phyloP scores from a whole-genome alignment of 1,140 invertebrate genomes.

The Ceratosolen fusciceps region DNA sequence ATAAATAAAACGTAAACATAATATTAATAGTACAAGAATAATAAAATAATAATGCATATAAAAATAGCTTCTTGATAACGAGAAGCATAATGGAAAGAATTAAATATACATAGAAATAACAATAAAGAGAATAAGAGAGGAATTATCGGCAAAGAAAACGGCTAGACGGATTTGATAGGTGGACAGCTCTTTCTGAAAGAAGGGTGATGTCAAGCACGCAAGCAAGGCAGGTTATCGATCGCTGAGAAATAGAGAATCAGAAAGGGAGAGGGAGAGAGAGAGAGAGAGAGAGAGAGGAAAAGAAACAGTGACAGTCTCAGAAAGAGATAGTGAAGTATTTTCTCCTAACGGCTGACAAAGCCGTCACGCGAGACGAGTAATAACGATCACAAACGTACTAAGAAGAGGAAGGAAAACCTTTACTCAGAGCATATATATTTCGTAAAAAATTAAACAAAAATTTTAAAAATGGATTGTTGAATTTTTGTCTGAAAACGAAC shows the following conservation, averaged over 20 bases:
- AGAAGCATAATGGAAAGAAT: conserved; percentile 48
- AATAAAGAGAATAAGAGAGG: conserved; percentile 20
- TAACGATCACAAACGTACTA: conserved; percentile 64
- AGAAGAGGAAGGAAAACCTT: conserved; percentile 59
- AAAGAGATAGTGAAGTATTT: conserved; percentile 12
- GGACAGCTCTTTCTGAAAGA: conserved; percentile 51
- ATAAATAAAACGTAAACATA: conserved; percentile 35
- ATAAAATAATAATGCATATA: conserved; percentile 49
- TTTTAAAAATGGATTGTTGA: too few species aligned
- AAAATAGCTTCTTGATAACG: conserved; percentile 60
- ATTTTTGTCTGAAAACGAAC: too few species aligned
- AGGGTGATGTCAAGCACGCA: conserved; percentile 49
- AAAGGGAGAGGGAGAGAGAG: conserved; percentile 13
- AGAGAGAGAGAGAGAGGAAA: background rate
- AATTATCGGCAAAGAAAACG: conserved; percentile 50
- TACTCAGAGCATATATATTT: too few species aligned
- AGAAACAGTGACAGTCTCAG: background rate
- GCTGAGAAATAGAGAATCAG: conserved; percentile 44
- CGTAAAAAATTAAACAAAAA: too few species aligned
- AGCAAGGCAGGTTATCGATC: conserved; percentile 67
- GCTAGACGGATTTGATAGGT: conserved; percentile 47
- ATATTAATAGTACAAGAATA: background rate
- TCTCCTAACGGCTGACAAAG: conserved; percentile 70
- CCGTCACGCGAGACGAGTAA: conserved; percentile 72
- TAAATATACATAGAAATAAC: too few species aligned